phyloP scores from a whole-genome alignment of 2,888 invertebrate genomes.

The Ophion slaviceki region DNA sequence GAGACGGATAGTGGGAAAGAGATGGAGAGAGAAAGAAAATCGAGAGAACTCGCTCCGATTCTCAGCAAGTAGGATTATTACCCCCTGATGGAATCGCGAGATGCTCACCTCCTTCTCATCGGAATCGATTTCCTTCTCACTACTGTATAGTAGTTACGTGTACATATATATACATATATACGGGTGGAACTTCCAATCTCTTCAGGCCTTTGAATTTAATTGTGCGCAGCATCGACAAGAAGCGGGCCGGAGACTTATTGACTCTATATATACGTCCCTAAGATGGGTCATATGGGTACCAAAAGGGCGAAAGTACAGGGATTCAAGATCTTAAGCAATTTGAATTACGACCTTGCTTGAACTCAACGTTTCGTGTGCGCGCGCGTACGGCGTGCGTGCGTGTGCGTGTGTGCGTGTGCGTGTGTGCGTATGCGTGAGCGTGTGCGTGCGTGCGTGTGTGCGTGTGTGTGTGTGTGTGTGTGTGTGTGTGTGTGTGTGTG shows the following conservation, averaged over 20 bases:
- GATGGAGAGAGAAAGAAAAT: neutral
- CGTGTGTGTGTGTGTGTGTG: no score
- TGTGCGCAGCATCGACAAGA: conserved; percentile 53
- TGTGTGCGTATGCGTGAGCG: no score
- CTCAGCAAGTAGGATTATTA: conserved; percentile 63
- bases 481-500: no score
- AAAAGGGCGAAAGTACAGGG: neutral
- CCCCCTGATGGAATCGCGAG: conserved; percentile 63
- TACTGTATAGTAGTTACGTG: conserved; percentile 35
- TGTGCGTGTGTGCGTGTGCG: no score
- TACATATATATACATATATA: neutral
- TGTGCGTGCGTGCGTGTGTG: no score
- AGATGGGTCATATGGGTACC: neutral
- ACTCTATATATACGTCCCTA: conserved; percentile 18
- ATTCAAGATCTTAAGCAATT: neutral
- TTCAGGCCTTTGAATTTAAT: conserved; percentile 64
- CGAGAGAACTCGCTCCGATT: conserved; percentile 42
- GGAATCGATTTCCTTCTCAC: conserved; percentile 64
- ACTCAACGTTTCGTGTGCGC: conserved; percentile 2
- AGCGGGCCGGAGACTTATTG: conserved; percentile 43
- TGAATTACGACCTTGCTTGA: neutral
- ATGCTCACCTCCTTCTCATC: conserved; percentile 44
- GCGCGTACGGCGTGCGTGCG: neutral
- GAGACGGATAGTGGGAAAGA: neutral
- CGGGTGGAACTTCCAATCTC: conserved; percentile 59